Conservation (phyloP, 2,113 vertebrate genomes). For the Salvator merianae region DNA sequence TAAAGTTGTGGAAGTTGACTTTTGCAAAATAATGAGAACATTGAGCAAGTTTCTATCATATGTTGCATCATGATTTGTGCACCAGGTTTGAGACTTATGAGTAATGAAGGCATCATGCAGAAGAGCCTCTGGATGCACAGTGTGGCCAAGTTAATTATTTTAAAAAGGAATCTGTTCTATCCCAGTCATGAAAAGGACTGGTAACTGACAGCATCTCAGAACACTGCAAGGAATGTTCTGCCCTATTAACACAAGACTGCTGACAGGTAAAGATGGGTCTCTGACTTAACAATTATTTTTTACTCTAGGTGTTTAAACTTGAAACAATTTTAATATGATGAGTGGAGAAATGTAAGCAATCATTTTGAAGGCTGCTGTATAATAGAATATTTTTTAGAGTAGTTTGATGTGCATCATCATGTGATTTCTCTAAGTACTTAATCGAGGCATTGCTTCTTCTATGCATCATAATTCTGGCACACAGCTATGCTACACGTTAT, state of each 20-base stretch:
- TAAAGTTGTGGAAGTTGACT: conserved; percentile 41
- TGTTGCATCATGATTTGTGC: conserved; percentile 45
- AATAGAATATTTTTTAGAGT: conserved; percentile 15
- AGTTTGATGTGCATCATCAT: conserved; percentile 19
- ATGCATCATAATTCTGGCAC: conserved; percentile 36
- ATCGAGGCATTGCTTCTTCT: conserved; percentile 41
- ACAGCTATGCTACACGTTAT: conserved; percentile 50
- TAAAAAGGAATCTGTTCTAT: conserved; percentile 52
- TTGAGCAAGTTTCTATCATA: conserved; percentile 39
- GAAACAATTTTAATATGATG: conserved; percentile 54
- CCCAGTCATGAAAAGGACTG: conserved; percentile 59
- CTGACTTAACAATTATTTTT: conserved; percentile 27
- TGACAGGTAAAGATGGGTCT: conserved; percentile 67
- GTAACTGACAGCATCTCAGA: conserved; percentile 63
- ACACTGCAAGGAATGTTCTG: conserved; percentile 35
- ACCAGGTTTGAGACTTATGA: conserved; percentile 62
- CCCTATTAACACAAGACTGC: conserved; percentile 67
- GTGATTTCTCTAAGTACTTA: conserved; percentile 41
- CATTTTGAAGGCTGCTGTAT: conserved; percentile 46
- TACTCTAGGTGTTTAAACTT: conserved; percentile 28
- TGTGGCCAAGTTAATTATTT: conserved; percentile 51
- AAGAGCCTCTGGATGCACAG: conserved; percentile 55
- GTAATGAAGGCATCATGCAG: conserved; percentile 64
- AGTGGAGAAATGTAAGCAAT: conserved; percentile 32
- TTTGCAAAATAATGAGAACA: conserved; percentile 31